Conservation (phyloP, 92 coral and sea anemone genomes). For the Heteractis magnifica region DNA sequence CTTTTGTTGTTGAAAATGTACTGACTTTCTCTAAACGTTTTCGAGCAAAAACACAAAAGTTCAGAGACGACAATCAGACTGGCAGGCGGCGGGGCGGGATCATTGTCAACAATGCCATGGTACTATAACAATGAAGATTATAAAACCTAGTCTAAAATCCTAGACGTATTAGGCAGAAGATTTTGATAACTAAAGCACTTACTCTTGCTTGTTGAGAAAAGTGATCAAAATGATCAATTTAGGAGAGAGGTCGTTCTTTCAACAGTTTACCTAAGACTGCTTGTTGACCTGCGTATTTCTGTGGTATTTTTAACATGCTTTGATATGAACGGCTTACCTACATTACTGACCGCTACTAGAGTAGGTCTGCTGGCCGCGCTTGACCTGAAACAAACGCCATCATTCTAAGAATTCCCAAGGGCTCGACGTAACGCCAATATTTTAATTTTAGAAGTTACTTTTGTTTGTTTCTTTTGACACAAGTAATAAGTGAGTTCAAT, state of each 20-base stretch:
- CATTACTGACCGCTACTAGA: neutral
- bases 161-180: neutral
- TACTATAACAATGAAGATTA: constrained; percentile 24
- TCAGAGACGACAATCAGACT: constrained; percentile 25
- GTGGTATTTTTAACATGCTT: neutral
- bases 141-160: constrained; percentile 7
- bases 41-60: constrained; percentile 12
- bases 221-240: neutral
- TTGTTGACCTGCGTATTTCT: neutral
- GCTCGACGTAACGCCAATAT: constrained; percentile 12
- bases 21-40: constrained; percentile 11
- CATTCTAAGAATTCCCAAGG: constrained; percentile 33
- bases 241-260: neutral
- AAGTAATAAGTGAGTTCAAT: constrained; percentile 12
- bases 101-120: neutral
- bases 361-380: neutral
- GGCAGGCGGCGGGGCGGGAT: constrained; percentile 49
- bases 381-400: constrained; percentile 17
- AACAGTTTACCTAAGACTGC: neutral
- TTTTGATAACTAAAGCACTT: neutral
- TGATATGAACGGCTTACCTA: neutral
- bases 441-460: constrained; percentile 42
- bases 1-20: constrained; percentile 17
- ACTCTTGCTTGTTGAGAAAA: neutral
- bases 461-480: constrained; percentile 32